Base-by-base conservation (phyloP, 1,140 invertebrate species). In the Heliconius himera region DNA sequence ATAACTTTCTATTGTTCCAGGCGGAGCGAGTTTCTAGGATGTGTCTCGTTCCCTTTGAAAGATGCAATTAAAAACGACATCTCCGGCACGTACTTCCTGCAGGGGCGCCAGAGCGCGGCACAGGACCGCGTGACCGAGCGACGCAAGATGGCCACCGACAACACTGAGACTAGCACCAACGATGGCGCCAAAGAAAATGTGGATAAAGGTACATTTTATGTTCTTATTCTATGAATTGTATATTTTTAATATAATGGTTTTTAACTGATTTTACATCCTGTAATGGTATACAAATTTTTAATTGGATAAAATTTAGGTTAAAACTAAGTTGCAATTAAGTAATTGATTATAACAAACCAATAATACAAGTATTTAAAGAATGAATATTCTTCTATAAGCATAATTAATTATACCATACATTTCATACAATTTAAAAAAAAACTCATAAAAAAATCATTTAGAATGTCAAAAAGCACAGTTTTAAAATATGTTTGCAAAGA, bases 1-100 rank as follows among this genome's bases (percentile, higher is more conserved):
- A 22, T 38, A 72, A 41, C 33, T 72, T 16, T 72, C 36, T 2
- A 72, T 94, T 90, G 87, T 96, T 96, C 2, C 95, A 97, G 97
- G 93, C 95, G 96, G 85, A 97, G 97, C 95, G 97, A 97, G 93
- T 97, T 97, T 91, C 92, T 97, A 91, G 97, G 97, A 95, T 97
- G 97, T 90, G 96, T 97, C 95, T 97, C 96, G 84, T 97, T 97
- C 95, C 96, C 96, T 80, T 94, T 97, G 81, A 95, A 95, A 91
- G 95, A 97, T 95, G 95, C 96, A 66, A 92, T 96, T 92, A 95
- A 96, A 83, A 95, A 92, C 79, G 93, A 93, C 88, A 90, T 95
- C 79, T 88, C 89, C 81, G 95, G 95, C 85, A 95, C 95, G 74
- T 96, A 94, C 90, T 95, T 95, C 88, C 88, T 96, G 88, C 88